Percentiles rank a stretch among this genome's conserved stretches.
Evolutionary conservation across 2,888 invertebrate species (phyloP).

Genomic region (Eupithecia tripunctaria): DNA sequence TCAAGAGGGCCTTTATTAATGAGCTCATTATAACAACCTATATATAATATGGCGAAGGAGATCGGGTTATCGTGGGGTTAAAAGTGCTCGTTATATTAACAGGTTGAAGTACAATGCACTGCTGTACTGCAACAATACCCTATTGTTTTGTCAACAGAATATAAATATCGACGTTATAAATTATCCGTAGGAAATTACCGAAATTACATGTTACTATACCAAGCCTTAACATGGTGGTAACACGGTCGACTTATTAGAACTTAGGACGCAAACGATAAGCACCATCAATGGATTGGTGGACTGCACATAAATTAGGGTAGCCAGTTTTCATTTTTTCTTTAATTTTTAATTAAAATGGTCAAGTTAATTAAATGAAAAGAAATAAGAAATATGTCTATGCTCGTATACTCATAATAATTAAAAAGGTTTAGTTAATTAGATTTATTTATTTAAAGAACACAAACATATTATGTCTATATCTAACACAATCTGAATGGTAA

Average conservation of each 20-base stretch:
- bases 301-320: background rate
- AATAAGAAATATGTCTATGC: background rate
- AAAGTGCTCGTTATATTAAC: conserved; percentile 18
- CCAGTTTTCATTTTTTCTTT: background rate
- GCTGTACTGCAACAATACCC: conserved; percentile 22
- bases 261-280: background rate
- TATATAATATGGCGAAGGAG: conserved; percentile 9
- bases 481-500: no score
- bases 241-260: background rate
- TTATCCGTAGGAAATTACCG: background rate
- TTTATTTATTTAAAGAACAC: no score
- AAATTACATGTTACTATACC: background rate
- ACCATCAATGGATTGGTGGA: background rate
- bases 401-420: no score
- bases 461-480: no score
- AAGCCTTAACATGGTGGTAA: background rate
- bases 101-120: conserved; percentile 34
- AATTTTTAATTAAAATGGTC: background rate
- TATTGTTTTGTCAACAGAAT: conserved; percentile 7
- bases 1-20: background rate
- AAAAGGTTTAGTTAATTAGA: no score
- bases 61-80: conserved; percentile 38
- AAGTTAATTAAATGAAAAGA: background rate
- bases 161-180: conserved; percentile 11
- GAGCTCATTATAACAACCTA: background rate